phyloP scores from a whole-genome alignment of 2,888 invertebrate species.

The Cephus nigrinus region DNA sequence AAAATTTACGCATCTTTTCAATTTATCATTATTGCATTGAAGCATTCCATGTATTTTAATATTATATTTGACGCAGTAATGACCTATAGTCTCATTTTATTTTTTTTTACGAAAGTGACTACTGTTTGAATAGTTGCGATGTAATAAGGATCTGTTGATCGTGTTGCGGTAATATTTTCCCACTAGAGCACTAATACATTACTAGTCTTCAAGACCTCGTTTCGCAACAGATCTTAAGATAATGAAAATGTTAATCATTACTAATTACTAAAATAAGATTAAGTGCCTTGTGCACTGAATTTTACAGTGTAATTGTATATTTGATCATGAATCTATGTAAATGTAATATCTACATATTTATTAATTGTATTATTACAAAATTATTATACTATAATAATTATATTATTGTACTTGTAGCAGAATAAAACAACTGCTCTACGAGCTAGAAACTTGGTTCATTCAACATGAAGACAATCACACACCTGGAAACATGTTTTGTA shows the following conservation, averaged over 20 bases:
- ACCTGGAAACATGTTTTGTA: not conserved
- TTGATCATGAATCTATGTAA: conserved; percentile 40
- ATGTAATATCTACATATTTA: conserved; percentile 46
- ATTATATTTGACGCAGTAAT: conserved; percentile 5
- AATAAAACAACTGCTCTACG: conserved; percentile 21
- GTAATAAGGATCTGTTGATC: not conserved
- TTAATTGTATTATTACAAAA: conserved; percentile 36
- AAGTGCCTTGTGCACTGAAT: conserved; percentile 36
- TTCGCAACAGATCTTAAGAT: conserved; percentile 12
- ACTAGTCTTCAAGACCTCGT: conserved; percentile 20
- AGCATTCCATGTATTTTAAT: conserved; percentile 8
- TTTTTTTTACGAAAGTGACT: not conserved
- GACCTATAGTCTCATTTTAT: not conserved
- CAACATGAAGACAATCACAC: not conserved
- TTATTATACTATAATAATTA: conserved; percentile 16
- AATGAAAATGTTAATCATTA: conserved; percentile 8
- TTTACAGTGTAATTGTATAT: conserved; percentile 43
- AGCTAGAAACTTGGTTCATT: not conserved
- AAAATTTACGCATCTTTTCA: not conserved
- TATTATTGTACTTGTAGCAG: conserved; percentile 23
- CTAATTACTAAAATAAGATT: conserved; percentile 18
- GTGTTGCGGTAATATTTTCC: conserved; percentile 10
- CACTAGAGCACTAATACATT: conserved; percentile 13
- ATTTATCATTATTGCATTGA: conserved; percentile 11
- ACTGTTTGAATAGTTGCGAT: not conserved